Evolutionary conservation across 2,797 vertebrate species (phyloP).

Genomic region (Gila robusta): DNA sequence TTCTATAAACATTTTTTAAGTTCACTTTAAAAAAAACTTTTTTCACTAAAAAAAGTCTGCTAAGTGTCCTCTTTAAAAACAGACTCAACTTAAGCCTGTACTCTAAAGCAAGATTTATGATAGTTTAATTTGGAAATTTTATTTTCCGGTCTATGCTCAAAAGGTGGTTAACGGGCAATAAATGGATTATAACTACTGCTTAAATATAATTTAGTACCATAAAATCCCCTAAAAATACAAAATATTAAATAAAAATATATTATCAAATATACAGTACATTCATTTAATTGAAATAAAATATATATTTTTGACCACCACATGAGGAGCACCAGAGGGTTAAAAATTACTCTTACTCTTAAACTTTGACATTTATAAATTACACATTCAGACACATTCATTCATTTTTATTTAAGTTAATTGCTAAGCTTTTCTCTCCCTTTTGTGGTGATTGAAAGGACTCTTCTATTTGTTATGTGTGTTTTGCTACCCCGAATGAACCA

Average conservation of each 20-base stretch:
- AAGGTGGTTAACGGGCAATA: neutral
- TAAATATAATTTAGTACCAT: neutral
- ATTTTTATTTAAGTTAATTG: constrained; percentile 2
- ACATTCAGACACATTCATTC: neutral
- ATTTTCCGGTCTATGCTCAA: neutral
- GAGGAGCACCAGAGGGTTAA: neutral
- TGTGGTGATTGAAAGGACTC: neutral
- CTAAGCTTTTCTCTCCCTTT: neutral
- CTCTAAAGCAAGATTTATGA: too few species aligned
- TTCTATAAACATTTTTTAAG: too few species aligned
- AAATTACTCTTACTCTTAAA: neutral
- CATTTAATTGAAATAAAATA: neutral
- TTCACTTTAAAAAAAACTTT: too few species aligned
- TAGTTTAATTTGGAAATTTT: neutral
- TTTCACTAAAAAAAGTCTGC: too few species aligned
- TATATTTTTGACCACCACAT: neutral
- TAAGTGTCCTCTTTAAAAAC: too few species aligned
- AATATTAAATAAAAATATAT: neutral
- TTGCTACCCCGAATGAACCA: constrained; percentile 8
- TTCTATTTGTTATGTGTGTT: neutral
- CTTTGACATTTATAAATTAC: constrained; percentile 3
- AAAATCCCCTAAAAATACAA: neutral
- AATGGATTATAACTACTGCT: neutral
- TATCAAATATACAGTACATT: neutral
- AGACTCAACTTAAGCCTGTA: too few species aligned